A percentile compares a stretch with the other conserved stretches of the same genome.
phyloP scores from a whole-genome alignment of 1,140 invertebrate genomes.

The Mya arenaria region DNA sequence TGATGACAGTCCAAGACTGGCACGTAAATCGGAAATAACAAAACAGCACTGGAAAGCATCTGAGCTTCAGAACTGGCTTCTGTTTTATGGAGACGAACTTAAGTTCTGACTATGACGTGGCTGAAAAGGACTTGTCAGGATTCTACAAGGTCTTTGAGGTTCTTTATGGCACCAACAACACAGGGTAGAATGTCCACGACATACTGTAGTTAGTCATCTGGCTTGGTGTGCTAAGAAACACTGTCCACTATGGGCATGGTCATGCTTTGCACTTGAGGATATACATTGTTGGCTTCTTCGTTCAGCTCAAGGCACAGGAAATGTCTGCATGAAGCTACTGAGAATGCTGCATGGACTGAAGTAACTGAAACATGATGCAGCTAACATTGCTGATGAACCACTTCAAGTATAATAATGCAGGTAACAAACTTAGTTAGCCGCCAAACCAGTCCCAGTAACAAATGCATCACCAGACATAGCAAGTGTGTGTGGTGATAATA shows the following conservation, averaged over 20 bases:
- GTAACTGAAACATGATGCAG: too few species aligned
- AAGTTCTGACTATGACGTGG: constrained; percentile 13
- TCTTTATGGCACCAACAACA: constrained; percentile 22
- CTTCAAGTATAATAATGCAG: too few species aligned
- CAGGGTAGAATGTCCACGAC: constrained; percentile 20
- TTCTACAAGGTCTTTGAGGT: constrained; percentile 30
- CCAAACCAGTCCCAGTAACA: too few species aligned
- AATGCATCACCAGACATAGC: too few species aligned
- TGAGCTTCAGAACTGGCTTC: constrained; percentile 38
- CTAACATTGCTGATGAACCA: too few species aligned
- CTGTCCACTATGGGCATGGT: constrained; percentile 39
- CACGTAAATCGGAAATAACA: constrained; percentile 35
- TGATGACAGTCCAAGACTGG: constrained; percentile 26
- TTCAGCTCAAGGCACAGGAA: too few species aligned
- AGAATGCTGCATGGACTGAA: too few species aligned
- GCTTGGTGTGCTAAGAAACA: not conserved
- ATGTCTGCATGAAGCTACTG: too few species aligned
- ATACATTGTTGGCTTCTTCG: too few species aligned
- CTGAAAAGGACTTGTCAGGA: constrained; percentile 16
- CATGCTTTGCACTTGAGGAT: constrained; percentile 40
- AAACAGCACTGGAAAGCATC: constrained; percentile 41
- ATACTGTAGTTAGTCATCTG: not conserved
- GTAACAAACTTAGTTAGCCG: too few species aligned
- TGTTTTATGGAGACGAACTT: constrained; percentile 26
- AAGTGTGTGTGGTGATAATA: too few species aligned